A percentile compares a stretch with the other conserved stretches of the same genome.
phyloP scores from a whole-genome alignment of 2,797 vertebrate species.

The Columba guinea region DNA sequence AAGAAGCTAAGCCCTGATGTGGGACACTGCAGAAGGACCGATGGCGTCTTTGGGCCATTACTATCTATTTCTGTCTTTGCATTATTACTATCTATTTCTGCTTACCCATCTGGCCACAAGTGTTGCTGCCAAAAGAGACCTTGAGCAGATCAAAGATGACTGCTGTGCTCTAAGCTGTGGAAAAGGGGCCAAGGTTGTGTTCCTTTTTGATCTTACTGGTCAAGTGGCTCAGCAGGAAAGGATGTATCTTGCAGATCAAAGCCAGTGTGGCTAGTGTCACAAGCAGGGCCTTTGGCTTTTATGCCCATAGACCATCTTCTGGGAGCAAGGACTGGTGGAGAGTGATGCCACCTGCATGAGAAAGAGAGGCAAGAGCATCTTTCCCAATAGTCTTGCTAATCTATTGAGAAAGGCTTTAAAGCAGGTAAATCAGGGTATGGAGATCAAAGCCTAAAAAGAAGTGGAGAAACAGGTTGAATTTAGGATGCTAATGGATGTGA shows the following conservation, averaged over 20 bases:
- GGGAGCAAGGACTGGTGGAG: neutral
- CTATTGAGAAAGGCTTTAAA: constrained; percentile 6
- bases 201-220: neutral
- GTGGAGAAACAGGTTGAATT: neutral
- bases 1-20: neutral
- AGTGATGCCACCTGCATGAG: neutral
- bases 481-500: neutral
- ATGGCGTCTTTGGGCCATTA: neutral
- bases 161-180: neutral
- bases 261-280: neutral
- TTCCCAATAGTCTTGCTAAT: neutral
- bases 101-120: neutral
- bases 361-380: neutral
- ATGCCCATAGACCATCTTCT: neutral
- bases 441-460: neutral
- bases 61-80: neutral
- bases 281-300: neutral
- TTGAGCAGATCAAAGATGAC: neutral
- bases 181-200: neutral
- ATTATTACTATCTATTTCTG: neutral
- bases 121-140: neutral
- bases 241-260: neutral
- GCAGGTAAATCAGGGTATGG: neutral
- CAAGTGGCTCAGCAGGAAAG: neutral
- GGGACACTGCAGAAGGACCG: neutral